These are phyloP conservation scores for Fratercula arctica DNA, from an alignment of 2,797 vertebrate species.

Conservation along the genomic window DNA sequence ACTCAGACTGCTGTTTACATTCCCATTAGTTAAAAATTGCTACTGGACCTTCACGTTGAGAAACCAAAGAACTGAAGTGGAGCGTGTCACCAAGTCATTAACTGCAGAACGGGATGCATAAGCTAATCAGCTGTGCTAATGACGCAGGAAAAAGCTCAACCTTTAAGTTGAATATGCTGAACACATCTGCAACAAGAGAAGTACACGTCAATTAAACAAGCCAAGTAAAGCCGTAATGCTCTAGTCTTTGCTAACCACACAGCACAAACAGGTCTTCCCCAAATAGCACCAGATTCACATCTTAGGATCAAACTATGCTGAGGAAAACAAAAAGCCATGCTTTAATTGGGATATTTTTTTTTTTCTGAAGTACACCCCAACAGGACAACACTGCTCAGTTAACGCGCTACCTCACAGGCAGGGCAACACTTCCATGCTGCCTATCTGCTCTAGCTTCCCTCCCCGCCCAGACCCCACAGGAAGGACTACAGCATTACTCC, in stretches of 20 bases:
- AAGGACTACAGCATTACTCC: fast-evolving
- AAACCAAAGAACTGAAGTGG: background rate
- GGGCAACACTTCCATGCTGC: background rate
- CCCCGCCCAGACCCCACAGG: background rate
- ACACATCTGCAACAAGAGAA: constrained; percentile 66
- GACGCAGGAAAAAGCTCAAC: background rate
- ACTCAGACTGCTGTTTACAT: background rate
- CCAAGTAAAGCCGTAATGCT: background rate
- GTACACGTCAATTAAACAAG: background rate
- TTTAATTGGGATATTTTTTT: background rate
- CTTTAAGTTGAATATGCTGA: constrained; percentile 51
- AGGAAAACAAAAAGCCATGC: background rate
- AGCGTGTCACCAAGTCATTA: background rate
- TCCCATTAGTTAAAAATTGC: background rate
- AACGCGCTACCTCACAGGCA: background rate
- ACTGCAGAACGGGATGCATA: background rate
- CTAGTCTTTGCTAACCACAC: background rate
- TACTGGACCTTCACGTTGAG: background rate
- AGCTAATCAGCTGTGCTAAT: background rate
- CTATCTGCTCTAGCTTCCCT: background rate
- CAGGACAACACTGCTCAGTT: background rate
- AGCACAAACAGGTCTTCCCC: background rate
- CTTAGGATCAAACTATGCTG: background rate
- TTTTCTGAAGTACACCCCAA: background rate
- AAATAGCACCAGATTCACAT: background rate